Base-by-base conservation (phyloP, 2,113 vertebrate genomes). In the Poecilia latipinna region DNA sequence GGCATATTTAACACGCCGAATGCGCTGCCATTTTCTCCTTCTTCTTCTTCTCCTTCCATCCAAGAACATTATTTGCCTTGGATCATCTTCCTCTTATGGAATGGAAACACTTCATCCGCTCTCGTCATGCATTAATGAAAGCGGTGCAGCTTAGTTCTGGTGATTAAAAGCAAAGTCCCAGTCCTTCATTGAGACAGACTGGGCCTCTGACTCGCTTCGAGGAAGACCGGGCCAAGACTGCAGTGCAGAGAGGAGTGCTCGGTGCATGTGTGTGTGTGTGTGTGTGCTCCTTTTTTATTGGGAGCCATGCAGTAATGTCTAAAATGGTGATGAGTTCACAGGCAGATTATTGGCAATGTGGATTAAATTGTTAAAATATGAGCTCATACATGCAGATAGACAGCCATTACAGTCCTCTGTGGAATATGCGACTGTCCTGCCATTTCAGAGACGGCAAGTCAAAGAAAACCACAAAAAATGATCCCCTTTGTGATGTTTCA, bases 321-420 rank as follows among this genome's bases (percentile, higher is more conserved):
- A 74, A 54, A 68, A 88, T 85, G 82, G 72, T 77, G 85, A 90
- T 92, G 91, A 72, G 68, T 78, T 80, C 67, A 75, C 74, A 87
- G 68, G 74, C 82, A 84, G 61, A 61, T 85, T 81, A 61, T 77
- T 68, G 69, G 66, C 57, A 48, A 70, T 74, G 71, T 82, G 78
- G 73, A 77, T 83, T 29, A 61, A 65, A 75, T 35, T 77, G 71
- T 81, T 67, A 82, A 70, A 70, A 65, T 68, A 85, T 86, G 86
- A 90, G 86, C 72, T 92, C 74, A 82, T 51, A 82, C 92, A 92
- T 92, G 90, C 90, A 90, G 78, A 79, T 86, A 80, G 72, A 88
- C 72, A 82, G 83, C 86, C 83, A 89, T 85, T 77, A 86, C 82
- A 91, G 87, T 84, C 88, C 88, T 89, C 75, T 83, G 78, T 80